Evolutionary conservation across 2,797 vertebrate genomes (phyloP).

Genomic region (Falco columbarius): DNA sequence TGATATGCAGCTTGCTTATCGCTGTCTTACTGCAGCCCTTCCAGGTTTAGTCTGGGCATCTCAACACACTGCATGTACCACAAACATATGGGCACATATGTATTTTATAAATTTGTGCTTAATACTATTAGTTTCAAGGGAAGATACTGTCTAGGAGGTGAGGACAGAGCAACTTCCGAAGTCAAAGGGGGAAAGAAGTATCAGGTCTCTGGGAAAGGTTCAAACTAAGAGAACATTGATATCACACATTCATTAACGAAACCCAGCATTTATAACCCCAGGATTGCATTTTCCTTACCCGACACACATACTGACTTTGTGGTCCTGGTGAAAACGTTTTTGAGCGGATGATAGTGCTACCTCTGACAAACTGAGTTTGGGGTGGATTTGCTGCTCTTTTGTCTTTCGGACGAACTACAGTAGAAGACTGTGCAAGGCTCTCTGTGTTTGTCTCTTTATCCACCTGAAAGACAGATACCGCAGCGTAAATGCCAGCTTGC

Average conservation of each 20-base stretch:
- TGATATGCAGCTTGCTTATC: not conserved
- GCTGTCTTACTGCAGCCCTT: not conserved
- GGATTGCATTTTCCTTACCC: constrained; percentile 78
- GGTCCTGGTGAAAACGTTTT: constrained; percentile 98
- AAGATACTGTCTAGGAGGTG: not conserved
- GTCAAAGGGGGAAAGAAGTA: not conserved
- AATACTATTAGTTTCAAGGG: not conserved
- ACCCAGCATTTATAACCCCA: not conserved
- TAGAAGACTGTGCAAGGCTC: constrained; percentile 73
- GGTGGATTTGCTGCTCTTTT: constrained; percentile 83
- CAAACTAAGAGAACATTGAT: not conserved
- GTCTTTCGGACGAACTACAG: constrained; percentile 93
- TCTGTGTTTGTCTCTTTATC: constrained; percentile 96
- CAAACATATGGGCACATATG: not conserved
- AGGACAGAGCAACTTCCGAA: not conserved
- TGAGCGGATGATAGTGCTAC: constrained; percentile 95
- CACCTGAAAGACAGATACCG: constrained; percentile 74
- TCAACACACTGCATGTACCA: not conserved
- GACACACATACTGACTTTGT: constrained; percentile 96
- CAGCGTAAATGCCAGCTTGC: not conserved
- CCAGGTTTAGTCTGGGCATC: not conserved
- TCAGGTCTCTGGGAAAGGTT: not conserved
- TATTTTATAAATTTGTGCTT: not conserved
- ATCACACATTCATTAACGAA: not conserved
- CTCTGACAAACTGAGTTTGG: constrained; percentile 88